Conservation (phyloP, 2,888 invertebrate species). For the Thalpophila matura region DNA sequence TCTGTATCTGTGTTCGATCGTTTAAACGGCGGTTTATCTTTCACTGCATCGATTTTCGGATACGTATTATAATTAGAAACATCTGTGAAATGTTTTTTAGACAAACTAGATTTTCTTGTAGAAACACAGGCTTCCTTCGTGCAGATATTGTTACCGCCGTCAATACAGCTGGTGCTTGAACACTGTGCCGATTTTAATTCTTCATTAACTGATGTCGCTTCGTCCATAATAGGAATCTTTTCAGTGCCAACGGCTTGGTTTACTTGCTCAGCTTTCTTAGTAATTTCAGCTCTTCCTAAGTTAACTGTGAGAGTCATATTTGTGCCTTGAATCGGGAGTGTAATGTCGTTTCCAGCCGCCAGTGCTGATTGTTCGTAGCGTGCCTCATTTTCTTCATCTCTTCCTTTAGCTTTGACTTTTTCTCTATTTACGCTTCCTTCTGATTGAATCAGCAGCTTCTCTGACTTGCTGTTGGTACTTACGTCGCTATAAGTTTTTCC, state of each 20-base stretch:
- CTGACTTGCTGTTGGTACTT: slow-evolving; percentile 44
- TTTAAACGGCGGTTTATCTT: slow-evolving; percentile 69
- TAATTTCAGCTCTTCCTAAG: slow-evolving; percentile 64
- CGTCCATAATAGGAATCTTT: slow-evolving; percentile 63
- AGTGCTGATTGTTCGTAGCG: neutral
- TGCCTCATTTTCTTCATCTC: neutral
- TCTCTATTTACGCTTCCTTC: slow-evolving; percentile 11
- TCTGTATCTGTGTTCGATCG: slow-evolving; percentile 76
- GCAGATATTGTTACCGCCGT: slow-evolving; percentile 20
- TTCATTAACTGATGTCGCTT: slow-evolving; percentile 73
- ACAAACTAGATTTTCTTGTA: slow-evolving; percentile 14
- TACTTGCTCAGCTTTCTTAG: slow-evolving; percentile 25
- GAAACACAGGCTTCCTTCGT: neutral
- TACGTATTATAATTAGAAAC: slow-evolving; percentile 69
- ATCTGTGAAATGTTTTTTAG: slow-evolving; percentile 6
- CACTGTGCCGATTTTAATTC: slow-evolving; percentile 80
- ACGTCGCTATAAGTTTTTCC: slow-evolving; percentile 48
- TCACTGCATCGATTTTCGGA: slow-evolving; percentile 68
- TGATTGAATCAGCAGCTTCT: slow-evolving; percentile 38
- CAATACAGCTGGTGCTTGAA: slow-evolving; percentile 34
- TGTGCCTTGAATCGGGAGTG: slow-evolving; percentile 84
- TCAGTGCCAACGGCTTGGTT: slow-evolving; percentile 70
- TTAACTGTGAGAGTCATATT: slow-evolving; percentile 83
- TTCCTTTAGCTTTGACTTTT: slow-evolving; percentile 11
- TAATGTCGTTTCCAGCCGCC: slow-evolving; percentile 63